Evolutionary conservation across 2,113 vertebrate species (phyloP), one percentile per base, ranked within the genome.

Genomic region (Cettia cetti): DNA sequence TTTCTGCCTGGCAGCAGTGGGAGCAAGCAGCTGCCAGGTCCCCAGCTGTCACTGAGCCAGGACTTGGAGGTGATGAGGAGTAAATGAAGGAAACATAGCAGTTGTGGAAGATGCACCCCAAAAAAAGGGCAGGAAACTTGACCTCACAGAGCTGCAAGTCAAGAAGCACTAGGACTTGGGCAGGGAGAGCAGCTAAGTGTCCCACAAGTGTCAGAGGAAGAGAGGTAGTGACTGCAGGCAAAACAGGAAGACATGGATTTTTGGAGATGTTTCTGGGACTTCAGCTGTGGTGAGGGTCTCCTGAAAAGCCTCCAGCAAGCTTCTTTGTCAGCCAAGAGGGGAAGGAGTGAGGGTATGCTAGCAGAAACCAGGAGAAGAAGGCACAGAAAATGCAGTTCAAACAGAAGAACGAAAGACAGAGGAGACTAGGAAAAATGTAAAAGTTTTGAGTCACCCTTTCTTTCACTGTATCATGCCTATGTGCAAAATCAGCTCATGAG

Each of bases 161-260:
- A 74, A 6, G 35, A 65, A 44, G 27, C 56, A 17, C 23, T 2
- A 1, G 12, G 40, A 65, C 4, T 9, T 42, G 30, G 20, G 72
- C 49, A 80, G 39, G 26, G 35, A 69, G 77, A 65, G 59, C 49
- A 63, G 23, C 4, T 27, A 39, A 59, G 37, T 44, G 9, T 75
- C 35, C 64, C 0, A 0, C 1, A 8, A 28, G 28, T 37, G 26
- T 50, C 11, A 3, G 3, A 2, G n/a, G 45, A 56, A 52, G 24
- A 37, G 42, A 77, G 31, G 49, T 8, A 31, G 28, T 0, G 1
- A 16, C n/a, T 40, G 42, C 28, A 79, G 42, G 37, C 42, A 79
- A 53, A 47, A 75, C 44, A 71, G 65, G 28, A 63, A 76, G 44
- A n/a, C 0, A 1, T 6, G 33, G 66, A 16, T 28, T 47, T 65